Evolutionary conservation across 2,797 vertebrate species (phyloP).

Genomic region (Botia almorhae): DNA sequence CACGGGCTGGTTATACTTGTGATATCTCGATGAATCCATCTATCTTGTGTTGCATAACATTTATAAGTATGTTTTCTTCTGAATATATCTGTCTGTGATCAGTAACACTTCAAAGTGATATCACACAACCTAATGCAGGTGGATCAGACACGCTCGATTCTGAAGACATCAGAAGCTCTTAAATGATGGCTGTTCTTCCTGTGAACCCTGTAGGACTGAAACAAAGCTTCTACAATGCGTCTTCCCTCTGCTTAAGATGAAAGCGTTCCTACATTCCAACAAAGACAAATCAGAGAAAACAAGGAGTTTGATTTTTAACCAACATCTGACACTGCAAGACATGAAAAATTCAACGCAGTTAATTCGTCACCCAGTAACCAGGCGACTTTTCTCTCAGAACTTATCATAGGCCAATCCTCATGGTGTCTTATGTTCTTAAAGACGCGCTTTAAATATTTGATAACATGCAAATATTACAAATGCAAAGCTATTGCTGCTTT

Average conservation of each 20-base stretch:
- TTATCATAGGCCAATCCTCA: background rate
- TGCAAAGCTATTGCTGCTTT: background rate
- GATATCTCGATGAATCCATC: too few species aligned
- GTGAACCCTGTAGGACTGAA: conserved; percentile 30
- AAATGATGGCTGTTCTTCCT: conserved; percentile 12
- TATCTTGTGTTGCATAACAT: too few species aligned
- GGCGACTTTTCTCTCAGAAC: background rate
- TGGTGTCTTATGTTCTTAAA: background rate
- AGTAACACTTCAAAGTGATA: conserved; percentile 17
- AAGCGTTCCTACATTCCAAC: background rate
- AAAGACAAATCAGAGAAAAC: conserved; percentile 11
- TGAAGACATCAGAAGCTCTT: background rate
- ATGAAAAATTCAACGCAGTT: background rate
- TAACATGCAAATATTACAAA: background rate
- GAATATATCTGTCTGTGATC: background rate
- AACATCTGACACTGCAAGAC: conserved; percentile 13
- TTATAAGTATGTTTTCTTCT: background rate
- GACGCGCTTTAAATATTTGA: background rate
- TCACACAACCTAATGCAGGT: background rate
- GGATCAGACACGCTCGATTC: background rate
- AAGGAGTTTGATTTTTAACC: conserved; percentile 20
- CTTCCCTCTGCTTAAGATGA: conserved; percentile 13
- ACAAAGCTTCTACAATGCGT: conserved; percentile 3
- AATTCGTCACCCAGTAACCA: conserved; percentile 16
- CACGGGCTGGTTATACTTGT: too few species aligned